Conservation (phyloP, 2,888 invertebrate genomes). For the Pharmacophagus antenor region DNA sequence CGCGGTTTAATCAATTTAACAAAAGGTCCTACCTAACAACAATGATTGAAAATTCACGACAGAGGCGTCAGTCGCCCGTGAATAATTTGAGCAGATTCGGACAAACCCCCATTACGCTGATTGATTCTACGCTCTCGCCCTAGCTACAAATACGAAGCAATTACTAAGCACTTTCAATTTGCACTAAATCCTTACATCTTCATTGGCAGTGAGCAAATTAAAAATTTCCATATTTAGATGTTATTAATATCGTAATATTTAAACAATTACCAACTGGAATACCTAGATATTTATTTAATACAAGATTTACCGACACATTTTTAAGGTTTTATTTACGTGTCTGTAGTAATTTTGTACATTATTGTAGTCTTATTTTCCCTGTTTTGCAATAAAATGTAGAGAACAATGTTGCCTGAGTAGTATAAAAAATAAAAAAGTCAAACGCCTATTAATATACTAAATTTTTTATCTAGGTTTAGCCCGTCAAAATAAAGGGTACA, state of each 20-base stretch:
- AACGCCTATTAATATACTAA: no score
- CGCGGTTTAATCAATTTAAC: conserved; percentile 54
- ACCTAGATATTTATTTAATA: no score
- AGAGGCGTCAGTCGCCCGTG: conserved; percentile 50
- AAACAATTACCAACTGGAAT: no score
- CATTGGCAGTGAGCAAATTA: conserved; percentile 55
- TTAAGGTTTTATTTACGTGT: no score
- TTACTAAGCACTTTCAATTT: conserved; percentile 74
- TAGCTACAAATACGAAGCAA: conserved; percentile 75
- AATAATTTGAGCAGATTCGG: conserved; percentile 70
- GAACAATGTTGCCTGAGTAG: no score
- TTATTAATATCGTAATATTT: not conserved
- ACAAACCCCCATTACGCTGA: conserved; percentile 74
- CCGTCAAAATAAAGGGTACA: no score
- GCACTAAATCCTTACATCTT: conserved; percentile 61
- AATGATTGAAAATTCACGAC: conserved; percentile 53
- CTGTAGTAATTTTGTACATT: no score
- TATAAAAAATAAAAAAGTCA: no score
- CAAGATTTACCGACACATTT: no score
- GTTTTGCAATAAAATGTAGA: no score
- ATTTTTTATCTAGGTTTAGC: no score
- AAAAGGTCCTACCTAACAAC: conserved; percentile 45
- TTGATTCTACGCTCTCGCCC: conserved; percentile 65
- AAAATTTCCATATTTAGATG: not conserved
- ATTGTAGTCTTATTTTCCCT: no score